Evolutionary conservation across 2,797 vertebrate genomes (phyloP).

Genomic region (Cephalopachus bancanus): DNA sequence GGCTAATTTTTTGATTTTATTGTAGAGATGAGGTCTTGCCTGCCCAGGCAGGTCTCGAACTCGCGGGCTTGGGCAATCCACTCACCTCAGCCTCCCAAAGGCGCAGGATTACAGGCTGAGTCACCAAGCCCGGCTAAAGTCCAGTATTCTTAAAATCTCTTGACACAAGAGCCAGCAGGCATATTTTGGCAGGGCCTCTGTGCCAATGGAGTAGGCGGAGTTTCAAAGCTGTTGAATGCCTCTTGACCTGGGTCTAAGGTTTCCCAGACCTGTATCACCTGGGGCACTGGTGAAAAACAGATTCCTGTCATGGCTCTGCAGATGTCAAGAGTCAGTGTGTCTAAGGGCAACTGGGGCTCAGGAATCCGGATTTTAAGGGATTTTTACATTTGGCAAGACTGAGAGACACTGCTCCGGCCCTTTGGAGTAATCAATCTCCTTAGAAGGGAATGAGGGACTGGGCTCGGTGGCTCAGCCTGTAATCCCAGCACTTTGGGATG

Average conservation of each 20-base stretch:
- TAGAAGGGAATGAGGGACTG: neutral
- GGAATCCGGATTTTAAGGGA: neutral
- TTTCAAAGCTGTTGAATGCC: neutral
- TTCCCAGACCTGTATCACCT: neutral
- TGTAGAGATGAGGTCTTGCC: too few species aligned
- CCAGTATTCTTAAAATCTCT: neutral
- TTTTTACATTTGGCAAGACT: neutral
- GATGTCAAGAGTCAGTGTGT: neutral
- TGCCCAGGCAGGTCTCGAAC: too few species aligned
- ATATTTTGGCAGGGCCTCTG: neutral
- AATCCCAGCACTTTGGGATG: too few species aligned
- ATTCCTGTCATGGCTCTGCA: neutral
- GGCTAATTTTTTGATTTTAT: too few species aligned
- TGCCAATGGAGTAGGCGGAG: neutral
- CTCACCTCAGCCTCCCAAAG: too few species aligned
- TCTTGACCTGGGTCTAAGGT: neutral
- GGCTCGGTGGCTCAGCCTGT: too few species aligned
- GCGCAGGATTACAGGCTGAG: neutral
- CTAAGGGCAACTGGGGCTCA: neutral
- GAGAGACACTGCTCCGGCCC: neutral
- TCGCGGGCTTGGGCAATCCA: too few species aligned
- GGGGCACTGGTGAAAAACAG: neutral
- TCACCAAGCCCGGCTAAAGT: neutral
- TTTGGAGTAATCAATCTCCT: neutral
- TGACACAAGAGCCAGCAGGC: neutral